Conservation (phyloP, 2,888 invertebrate genomes). For the Osedax fenrisi region DNA sequence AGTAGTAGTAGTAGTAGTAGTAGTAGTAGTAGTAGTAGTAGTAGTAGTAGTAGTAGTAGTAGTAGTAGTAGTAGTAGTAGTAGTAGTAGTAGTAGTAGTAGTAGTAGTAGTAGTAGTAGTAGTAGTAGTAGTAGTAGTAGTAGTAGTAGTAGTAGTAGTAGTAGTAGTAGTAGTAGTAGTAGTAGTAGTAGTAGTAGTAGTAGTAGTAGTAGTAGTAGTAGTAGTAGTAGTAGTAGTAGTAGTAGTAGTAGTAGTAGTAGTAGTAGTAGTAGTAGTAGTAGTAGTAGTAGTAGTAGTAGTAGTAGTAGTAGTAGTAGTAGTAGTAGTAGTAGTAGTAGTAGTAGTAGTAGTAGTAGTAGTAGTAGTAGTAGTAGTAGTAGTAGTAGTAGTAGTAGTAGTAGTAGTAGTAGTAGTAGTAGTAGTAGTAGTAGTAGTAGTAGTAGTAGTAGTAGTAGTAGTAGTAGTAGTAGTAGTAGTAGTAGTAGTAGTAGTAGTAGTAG, state of each 20-base stretch:
- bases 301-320: neutral
- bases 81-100: neutral
- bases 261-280: neutral
- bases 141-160: neutral
- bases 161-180: neutral
- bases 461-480: neutral
- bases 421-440: neutral
- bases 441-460: neutral
- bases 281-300: neutral
- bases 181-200: neutral
- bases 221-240: neutral
- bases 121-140: neutral
- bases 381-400: neutral
- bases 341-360: neutral
- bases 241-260: neutral
- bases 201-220: neutral
- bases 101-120: neutral
- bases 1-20: neutral
- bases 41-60: neutral
- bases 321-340: neutral
- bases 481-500: neutral
- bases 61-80: neutral
- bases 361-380: slow-evolving; percentile 2
- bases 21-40: neutral
- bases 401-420: neutral